Conservation (phyloP, 1,140 invertebrate genomes). For the Hycleus phaleratus region DNA sequence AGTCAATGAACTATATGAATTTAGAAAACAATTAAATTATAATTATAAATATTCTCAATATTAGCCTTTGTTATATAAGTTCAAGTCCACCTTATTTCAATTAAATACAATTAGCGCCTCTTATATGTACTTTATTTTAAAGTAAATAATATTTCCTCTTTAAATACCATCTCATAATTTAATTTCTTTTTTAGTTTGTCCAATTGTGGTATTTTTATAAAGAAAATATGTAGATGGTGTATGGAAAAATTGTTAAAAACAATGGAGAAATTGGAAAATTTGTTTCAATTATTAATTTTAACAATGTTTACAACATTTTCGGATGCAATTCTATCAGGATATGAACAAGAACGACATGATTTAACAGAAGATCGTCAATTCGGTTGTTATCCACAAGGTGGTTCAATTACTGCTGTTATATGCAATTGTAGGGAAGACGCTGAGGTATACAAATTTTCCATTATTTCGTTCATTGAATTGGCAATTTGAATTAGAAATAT, state of each 20-base stretch:
- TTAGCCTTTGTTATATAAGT: no score
- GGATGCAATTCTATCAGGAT: conserved; percentile 11
- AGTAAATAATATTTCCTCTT: conserved; percentile 13
- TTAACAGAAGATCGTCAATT: conserved; percentile 22
- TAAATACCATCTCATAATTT: not conserved
- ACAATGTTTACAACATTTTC: conserved; percentile 1
- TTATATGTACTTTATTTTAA: not conserved
- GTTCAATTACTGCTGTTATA: conserved; percentile 12
- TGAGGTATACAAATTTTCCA: conserved; percentile 14
- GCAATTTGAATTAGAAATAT: no score
- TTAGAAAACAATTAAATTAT: no score
- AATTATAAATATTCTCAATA: no score
- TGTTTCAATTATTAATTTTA: conserved; percentile 2
- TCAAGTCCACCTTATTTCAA: no score
- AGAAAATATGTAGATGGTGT: no score
- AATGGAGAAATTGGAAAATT: conserved; percentile 7
- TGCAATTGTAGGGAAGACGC: conserved; percentile 25
- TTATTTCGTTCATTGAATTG: no score
- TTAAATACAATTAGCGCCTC: no score
- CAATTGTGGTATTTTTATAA: no score
- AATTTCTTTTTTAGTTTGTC: no score
- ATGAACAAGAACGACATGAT: conserved; percentile 5
- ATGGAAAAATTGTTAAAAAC: not conserved
- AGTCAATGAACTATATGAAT: no score
- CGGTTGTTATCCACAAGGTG: conserved; percentile 27